Conservation (phyloP, 2,797 vertebrate genomes). For the Sphenodon punctatus region DNA sequence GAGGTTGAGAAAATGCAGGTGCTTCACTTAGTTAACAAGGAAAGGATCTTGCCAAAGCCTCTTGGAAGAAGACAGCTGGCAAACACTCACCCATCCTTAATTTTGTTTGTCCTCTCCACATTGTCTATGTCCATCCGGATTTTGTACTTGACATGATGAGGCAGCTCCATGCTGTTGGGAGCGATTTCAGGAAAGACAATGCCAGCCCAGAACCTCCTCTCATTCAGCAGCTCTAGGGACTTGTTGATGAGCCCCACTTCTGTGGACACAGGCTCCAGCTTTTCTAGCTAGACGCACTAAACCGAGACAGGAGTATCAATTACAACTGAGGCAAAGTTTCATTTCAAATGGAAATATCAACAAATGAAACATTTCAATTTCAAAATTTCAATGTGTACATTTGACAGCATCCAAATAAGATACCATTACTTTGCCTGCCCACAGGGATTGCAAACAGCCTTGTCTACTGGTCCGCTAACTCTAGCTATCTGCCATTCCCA, state of each 20-base stretch:
- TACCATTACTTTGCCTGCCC: no score
- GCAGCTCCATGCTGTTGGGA: constrained; percentile 82
- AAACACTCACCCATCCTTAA: constrained; percentile 89
- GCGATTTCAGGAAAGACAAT: constrained; percentile 90
- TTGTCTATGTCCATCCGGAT: constrained; percentile 99
- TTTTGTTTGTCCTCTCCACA: constrained; percentile 97
- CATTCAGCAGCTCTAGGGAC: constrained; percentile 89
- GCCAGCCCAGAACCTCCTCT: constrained; percentile 96
- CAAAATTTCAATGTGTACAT: no score
- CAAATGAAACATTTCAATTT: no score
- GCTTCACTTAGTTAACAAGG: no score
- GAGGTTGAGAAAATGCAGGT: no score
- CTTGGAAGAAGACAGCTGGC: background rate
- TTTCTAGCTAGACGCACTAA: constrained; percentile 96
- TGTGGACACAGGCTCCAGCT: constrained; percentile 90
- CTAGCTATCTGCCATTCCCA: no score
- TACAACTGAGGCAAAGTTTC: background rate
- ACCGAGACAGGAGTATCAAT: background rate
- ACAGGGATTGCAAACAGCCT: no score
- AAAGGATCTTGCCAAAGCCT: background rate
- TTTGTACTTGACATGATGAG: constrained; percentile 93
- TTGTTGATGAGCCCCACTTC: constrained; percentile 92
- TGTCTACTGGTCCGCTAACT: no score
- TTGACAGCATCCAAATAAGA: no score
- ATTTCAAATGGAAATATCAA: background rate